Evolutionary conservation across 2,797 vertebrate genomes (phyloP), one percentile per base, ranked within the genome.

Genomic region (Falco novaeseelandiae): DNA sequence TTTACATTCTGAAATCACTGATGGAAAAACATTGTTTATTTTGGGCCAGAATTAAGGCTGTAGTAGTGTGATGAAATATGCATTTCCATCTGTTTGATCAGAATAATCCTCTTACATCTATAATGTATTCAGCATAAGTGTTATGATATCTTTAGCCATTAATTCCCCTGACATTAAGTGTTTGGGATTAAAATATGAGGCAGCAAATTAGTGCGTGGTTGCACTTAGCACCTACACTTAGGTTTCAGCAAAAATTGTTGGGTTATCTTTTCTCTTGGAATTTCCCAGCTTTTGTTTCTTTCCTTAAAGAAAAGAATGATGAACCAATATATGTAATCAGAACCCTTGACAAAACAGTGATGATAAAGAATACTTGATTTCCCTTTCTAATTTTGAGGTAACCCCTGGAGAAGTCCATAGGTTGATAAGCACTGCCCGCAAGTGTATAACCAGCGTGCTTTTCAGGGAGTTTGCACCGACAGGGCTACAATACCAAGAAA

Each of bases 41-140:
- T 93, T 95, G 78, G 78, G 49, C 32, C 78, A 80, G 32, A 92
- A 59, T 69, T 85, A 90, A 89, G 61, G 78, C 74, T 71, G 48
- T 80, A 73, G 71, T 67, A 73, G 57, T 83, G 57, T 92, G 78
- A 96, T 97, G 95, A 95, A 96, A 96, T 95, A 97, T 96, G 93
- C 51, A 96, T 96, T 96, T 96, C 96, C 93, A 97, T 96, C 96
- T 96, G 97, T 90, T 96, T 96, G 88, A 96, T 96, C 83, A 85
- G 66, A 96, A 92, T 96, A 97, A 97, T 96, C 93, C 93, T 90
- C 93, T 96, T 96, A 96, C 25, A 83, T 92, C 40, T 92, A 69
- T 93, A 96, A 92, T 96, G 22, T 57, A 97, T 94, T 90, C 95
- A 87, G 62, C 44, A 46, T 87, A 78, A 4, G 40, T 25, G 3